These are phyloP conservation scores for Tragelaphus buxtoni DNA, from an alignment of 2,113 vertebrate species.

Conservation along the genomic window DNA sequence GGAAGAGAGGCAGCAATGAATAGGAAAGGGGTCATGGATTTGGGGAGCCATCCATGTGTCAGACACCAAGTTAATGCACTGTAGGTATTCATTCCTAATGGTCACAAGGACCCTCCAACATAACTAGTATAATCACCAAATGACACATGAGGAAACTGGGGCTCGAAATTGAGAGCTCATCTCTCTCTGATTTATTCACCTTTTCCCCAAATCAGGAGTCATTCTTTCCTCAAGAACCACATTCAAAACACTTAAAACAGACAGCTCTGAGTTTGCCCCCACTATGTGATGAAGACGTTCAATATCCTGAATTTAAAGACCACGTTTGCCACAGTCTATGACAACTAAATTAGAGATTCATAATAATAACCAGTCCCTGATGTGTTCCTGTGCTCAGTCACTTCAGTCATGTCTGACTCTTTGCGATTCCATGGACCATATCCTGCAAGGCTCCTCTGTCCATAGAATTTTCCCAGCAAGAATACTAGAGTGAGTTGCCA, in stretches of 20 bases:
- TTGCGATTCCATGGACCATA: neutral
- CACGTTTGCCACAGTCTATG: neutral
- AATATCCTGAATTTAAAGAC: conserved; percentile 30
- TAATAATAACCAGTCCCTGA: conserved; percentile 57
- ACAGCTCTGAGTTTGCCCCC: neutral
- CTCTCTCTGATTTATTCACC: neutral
- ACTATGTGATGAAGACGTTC: neutral
- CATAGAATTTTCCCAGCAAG: neutral
- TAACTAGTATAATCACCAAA: neutral
- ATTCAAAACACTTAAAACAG: neutral
- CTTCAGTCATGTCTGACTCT: neutral
- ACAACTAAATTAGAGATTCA: conserved; percentile 20
- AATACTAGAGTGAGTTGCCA: neutral
- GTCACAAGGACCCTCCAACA: neutral
- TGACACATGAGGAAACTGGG: neutral
- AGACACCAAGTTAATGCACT: neutral
- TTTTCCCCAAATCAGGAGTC: neutral
- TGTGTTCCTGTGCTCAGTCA: neutral
- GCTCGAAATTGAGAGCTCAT: neutral
- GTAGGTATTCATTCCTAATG: neutral
- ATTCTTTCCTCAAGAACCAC: neutral
- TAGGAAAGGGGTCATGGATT: neutral
- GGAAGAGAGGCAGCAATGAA: neutral
- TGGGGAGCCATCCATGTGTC: fast-evolving
- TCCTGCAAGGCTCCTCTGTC: neutral